Base-by-base conservation (phyloP, 2,888 invertebrate genomes). In the Parthenolecanium corni region DNA sequence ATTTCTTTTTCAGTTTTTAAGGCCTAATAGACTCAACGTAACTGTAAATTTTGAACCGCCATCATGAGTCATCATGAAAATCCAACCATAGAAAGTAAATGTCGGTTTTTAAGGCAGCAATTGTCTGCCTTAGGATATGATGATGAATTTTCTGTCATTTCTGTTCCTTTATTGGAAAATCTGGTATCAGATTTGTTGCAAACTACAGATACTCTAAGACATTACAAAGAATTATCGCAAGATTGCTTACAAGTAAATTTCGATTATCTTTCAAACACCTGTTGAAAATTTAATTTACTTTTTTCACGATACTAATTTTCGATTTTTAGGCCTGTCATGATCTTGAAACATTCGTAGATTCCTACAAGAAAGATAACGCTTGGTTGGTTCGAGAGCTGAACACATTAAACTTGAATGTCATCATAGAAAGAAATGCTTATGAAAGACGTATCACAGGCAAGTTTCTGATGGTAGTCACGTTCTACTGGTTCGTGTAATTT, bases 161-260 rank as follows among this genome's bases (percentile, higher is more conserved):
- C 85, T 49, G 78, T 91, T 44, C 84, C 88, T 40, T 75, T 94
- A 66, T 87, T 91, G 67, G 85, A 88, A 74, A 82, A 82, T 71
- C 73, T 94, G 64, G 76, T 92, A 61, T 82, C 83, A 49, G 93
- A 94, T 75, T 78, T 93, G 64, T 78, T 91, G 65, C 85, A 87
- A 72, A 91, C 91, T 9, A 92, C 90, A n/a, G 84, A 86, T 68
- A 89, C 85, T 71, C 77, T 92, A 62, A 84, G 88, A 71, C 85
- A 89, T 75, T 85, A 88, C 67, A 91, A 91, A 78, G 79, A 82
- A 65, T 75, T 86, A 68, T 82, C 86, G 5, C 80, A 83, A 71
- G 80, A 83, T 69, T 80, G 84, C 57, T 73, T 81, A 36, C 80
- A 83, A 77, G 83, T 83, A 72, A 68, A 65, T 66, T 3, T 9